Base-by-base conservation (phyloP, 2,888 invertebrate species). In the Diarsia dahlii region DNA sequence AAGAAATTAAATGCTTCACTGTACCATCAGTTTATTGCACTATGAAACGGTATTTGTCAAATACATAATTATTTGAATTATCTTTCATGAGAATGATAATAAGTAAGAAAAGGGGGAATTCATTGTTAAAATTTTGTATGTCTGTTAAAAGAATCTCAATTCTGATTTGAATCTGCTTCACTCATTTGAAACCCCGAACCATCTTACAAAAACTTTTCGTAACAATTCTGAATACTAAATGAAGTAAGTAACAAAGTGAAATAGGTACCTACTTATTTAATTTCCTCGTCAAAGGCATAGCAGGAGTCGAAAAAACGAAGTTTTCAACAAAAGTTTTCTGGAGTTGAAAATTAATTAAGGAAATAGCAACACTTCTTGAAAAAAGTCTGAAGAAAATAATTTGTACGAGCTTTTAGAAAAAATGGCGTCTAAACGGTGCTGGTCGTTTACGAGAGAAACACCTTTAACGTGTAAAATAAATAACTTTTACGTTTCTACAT, bases 221-320 rank as follows among this genome's bases (percentile, higher is more conserved):
- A 15, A 80, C 0, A 34, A 34, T 20, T 60, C 45, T 46, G 0
- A 52, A 80, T 20, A 52, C n/a, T 18, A 67, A 75, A 80, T 34
- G 20, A 46, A 52, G 34, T 34, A 52, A 45, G 0, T 46, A 80
- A 71, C 28, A 23, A 18, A 46, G 50, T 52, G 6, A 23, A 60
- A 60, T 23, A 52, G 46, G 15, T 23, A 45, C 45, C 9, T 20
- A 52, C 10, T 60, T 60, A 74, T 81, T 60, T 74, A 46, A 81
- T 76, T 81, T 74, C n/a, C 52, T 23, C 76, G 50, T 73, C 74
- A 76, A 76, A 76, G 74, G 23, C 80, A 46, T 34, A 52, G 23
- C 34, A 60, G n/a, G 13, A 56, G 48, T 56, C 8, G 28, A 48
- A 48, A 76, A 60, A 81, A 81, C 9, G 60, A 74, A 81, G 23